Conservation (phyloP, 1,140 invertebrate genomes). For the Drosophila busckii region DNA sequence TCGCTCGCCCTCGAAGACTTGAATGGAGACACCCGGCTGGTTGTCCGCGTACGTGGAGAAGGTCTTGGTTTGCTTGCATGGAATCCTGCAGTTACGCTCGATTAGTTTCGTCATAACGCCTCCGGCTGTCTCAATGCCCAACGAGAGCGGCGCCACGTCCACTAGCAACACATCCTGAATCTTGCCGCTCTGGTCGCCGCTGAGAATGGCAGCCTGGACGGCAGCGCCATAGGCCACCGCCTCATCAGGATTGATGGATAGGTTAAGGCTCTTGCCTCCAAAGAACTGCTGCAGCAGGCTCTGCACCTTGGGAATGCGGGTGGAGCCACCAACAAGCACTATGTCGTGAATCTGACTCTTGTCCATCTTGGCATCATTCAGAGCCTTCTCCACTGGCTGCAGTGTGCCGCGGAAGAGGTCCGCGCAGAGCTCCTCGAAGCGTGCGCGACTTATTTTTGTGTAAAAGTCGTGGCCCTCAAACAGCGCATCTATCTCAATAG, state of each 20-base stretch:
- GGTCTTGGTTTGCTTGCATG: no score
- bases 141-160: no score
- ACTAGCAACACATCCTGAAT: no score
- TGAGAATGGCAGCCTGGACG: slow-evolving; percentile 88
- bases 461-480: slow-evolving; percentile 91
- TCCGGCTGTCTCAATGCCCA: no score
- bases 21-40: no score
- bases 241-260: slow-evolving; percentile 90
- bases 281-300: slow-evolving; percentile 83
- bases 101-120: no score
- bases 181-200: slow-evolving; percentile 86
- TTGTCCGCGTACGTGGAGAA: no score
- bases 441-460: slow-evolving; percentile 89
- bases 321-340: slow-evolving; percentile 84
- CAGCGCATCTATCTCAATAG: slow-evolving; percentile 86
- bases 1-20: no score
- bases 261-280: slow-evolving; percentile 83
- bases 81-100: no score
- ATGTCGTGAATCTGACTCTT: slow-evolving; percentile 84
- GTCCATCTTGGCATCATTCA: slow-evolving; percentile 87
- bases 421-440: slow-evolving; percentile 92
- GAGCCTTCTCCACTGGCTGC: slow-evolving; percentile 85
- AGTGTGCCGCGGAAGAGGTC: slow-evolving; percentile 88
- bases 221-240: slow-evolving; percentile 86
- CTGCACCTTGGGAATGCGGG: slow-evolving; percentile 84